A percentile compares a stretch with the other conserved stretches of the same genome.
phyloP scores from a whole-genome alignment of 2,797 vertebrate species.

The Dromococcyx pavoninus region DNA sequence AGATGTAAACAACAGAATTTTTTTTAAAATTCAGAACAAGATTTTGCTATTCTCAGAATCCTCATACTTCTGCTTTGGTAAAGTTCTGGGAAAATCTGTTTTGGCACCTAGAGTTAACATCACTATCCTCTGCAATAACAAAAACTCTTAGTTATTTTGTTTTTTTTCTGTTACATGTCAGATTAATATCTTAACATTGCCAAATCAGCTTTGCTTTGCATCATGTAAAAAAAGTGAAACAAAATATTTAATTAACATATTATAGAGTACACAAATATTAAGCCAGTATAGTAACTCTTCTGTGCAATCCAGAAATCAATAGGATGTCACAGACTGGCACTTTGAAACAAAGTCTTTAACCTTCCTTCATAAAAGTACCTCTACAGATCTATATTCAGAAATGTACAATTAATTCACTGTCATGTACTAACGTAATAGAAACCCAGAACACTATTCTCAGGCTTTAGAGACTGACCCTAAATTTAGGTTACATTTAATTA shows the following conservation, averaged over 20 bases:
- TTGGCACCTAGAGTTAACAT: not conserved
- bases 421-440: not conserved
- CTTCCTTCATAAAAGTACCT: not conserved
- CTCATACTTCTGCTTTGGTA: not conserved
- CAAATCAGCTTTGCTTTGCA: not conserved
- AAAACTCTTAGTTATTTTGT: not conserved
- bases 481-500: constrained; percentile 41
- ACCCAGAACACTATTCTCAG: not conserved
- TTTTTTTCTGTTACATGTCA: not conserved
- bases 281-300: not conserved
- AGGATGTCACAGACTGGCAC: not conserved
- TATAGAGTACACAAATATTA: not conserved
- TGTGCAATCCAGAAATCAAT: not conserved
- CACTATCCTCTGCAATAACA: not conserved
- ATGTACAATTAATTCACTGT: not conserved
- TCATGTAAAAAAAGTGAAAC: not conserved
- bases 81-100: not conserved
- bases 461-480: constrained; percentile 17
- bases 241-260: not conserved
- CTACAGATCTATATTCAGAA: constrained; percentile 13
- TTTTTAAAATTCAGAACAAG: not conserved
- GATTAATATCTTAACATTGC: not conserved
- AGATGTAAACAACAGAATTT: not conserved
- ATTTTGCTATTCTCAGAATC: not conserved
- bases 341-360: constrained; percentile 3